Evolutionary conservation across 2,113 vertebrate species (phyloP), one percentile per base, ranked within the genome.

Genomic region (Cyanocitta stelleri): DNA sequence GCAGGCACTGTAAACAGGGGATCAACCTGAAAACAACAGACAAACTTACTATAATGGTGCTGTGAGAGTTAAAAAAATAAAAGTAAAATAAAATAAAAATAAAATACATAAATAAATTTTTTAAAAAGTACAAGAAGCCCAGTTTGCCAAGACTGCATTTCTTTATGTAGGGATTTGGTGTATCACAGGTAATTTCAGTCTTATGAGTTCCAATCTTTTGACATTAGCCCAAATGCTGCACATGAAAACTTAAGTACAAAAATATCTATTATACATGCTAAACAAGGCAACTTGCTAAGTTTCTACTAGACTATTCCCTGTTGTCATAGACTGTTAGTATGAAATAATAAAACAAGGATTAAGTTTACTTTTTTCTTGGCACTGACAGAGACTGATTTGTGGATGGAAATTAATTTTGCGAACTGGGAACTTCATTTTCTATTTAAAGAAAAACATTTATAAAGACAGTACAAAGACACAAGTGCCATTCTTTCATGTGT

Each of bases 1-100:
- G 98, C 98, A 94, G 99, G 99, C 93, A 99, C 98, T 94, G 98
- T 99, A 97, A 99, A 99, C 98, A 99, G 98, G 97, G 98, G 97
- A 68, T 99, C 99, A 98, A 99, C 98, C 99, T 99, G 98, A 61
- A 98, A 96, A 97, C 63, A 91, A 97, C 95, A 92, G 55, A 98
- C 90, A 98, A 88, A 94, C 96, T 98, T 97, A 98, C 93, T 98
- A 96, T 97, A 98, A 96, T 41, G 71, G 88, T 55, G 97, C 90
- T 96, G 74, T 79, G 58, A 87, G 26, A 79, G 46, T 74, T 33
- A 3, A 46, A 75, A 63, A 77, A 32, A 35, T 3, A 33, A 37
- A 49, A 29, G 26, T 2, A 11, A 33, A 35, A 32, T 18, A 16
- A 39, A n/a, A 37, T 12, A 11, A 21, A 37, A 41, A 33, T 5